Base-by-base conservation (phyloP, 2,888 invertebrate species). In the Choreutis nemorana region DNA sequence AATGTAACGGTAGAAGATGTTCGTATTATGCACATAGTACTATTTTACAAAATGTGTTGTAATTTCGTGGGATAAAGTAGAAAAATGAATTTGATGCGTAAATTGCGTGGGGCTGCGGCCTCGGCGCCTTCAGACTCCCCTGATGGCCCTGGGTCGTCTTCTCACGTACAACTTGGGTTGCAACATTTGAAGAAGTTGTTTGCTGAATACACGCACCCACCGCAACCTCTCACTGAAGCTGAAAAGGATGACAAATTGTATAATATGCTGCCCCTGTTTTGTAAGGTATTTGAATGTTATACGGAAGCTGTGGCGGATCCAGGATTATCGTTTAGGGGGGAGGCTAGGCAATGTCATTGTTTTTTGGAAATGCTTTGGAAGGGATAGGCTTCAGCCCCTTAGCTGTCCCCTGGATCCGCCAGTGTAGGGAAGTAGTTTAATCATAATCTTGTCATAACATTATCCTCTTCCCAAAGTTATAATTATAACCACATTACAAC, bases 161-260 rank as follows among this genome's bases (percentile, higher is more conserved):
- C 89, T 36, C 91, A 91, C 55, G 86, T 93, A 30, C 93, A 95
- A 52, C 84, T 98, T 33, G 97, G 96, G 20, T 83, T 98, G 32
- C 94, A 94, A 88, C 97, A 98, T 60, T 83, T 99, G 28, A 91
- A 97, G 57, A 98, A 98, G 70, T 83, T 98, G 21, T 98, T 97
- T 67, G 88, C 91, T 29, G 97, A 97, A 65, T 96, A 94, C 57
- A 89, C 91, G 18, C 94, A 97, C 71, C 93, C 95, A 21, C 81
- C 90, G 20, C 89, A 92, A 46, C 86, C 89, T 2, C 81, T 93
- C 8, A 83, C 85, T 23, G 92, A 93, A 39, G 81, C 84, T 31
- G 94, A 94, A 62, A 86, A 89, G 53, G 96, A 97, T 73, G 91
- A 91, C 55, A 94, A 95, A 67, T 82, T 98, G 8, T 97, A 97